Evolutionary conservation across 2,797 vertebrate species (phyloP).

Genomic region (Trachurus trachurus): DNA sequence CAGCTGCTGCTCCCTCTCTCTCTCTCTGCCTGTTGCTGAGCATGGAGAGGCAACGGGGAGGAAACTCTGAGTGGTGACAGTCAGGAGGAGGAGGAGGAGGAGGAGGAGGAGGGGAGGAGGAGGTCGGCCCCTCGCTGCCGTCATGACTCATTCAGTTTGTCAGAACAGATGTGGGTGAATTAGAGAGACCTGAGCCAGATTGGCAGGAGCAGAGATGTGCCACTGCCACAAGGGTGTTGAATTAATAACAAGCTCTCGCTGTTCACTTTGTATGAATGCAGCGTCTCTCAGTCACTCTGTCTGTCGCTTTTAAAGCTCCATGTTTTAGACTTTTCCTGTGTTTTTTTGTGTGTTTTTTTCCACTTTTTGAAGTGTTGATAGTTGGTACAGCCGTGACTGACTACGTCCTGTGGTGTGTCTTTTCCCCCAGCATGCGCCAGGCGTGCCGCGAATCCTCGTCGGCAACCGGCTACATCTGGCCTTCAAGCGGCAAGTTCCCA

Average conservation of each 20-base stretch:
- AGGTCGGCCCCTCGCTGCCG: slow-evolving; percentile 20
- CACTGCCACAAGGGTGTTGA: slow-evolving; percentile 9
- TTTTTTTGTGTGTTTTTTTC: too few relatives aligned
- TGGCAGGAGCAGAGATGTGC: slow-evolving; percentile 6
- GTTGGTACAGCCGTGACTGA: too few relatives aligned
- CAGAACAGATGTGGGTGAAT: slow-evolving; percentile 34
- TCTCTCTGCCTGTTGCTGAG: neutral
- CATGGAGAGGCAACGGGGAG: slow-evolving; percentile 14
- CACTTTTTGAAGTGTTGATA: too few relatives aligned
- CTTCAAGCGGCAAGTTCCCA: slow-evolving; percentile 97
- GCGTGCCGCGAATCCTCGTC: slow-evolving; percentile 96
- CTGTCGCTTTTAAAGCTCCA: neutral
- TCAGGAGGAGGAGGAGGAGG: slow-evolving; percentile 4
- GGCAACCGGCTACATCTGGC: slow-evolving; percentile 97
- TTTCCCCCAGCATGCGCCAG: slow-evolving; percentile 93
- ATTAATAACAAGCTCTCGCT: slow-evolving; percentile 27
- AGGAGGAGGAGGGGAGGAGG: slow-evolving; percentile 16
- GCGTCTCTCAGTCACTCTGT: neutral
- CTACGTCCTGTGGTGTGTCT: neutral
- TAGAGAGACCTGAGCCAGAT: neutral
- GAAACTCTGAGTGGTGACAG: slow-evolving; percentile 27
- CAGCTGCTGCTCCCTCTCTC: slow-evolving; percentile 1
- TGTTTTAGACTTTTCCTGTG: too few relatives aligned
- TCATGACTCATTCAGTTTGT: slow-evolving; percentile 51
- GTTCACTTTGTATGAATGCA: neutral